Percentiles rank a stretch among this genome's conserved stretches.
Evolutionary conservation across 2,888 invertebrate species (phyloP).

Genomic region (Limenitis camilla): DNA sequence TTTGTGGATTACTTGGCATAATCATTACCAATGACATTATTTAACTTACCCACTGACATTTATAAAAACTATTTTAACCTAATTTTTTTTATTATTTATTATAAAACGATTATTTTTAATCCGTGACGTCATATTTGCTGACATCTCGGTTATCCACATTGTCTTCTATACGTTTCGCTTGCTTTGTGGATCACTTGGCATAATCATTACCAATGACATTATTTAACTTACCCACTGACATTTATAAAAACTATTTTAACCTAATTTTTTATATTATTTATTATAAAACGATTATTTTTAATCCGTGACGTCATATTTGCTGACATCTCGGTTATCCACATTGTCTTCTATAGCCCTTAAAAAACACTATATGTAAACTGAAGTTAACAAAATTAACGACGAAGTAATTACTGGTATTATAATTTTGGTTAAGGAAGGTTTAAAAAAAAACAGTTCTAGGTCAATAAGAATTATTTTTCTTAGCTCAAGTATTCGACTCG

Average conservation of each 20-base stretch:
- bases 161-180: conserved; percentile 21
- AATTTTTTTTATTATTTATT: not conserved
- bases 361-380: not conserved
- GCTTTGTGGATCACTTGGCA: conserved; percentile 20
- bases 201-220: conserved; percentile 13
- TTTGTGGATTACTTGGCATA: conserved; percentile 19
- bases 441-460: not conserved
- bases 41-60: conserved; percentile 5
- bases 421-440: too few relatives aligned
- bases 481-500: conserved; percentile 8
- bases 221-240: conserved; percentile 5
- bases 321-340: too few relatives aligned
- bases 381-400: not conserved
- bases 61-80: not conserved
- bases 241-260: not conserved
- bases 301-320: not conserved
- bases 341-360: too few relatives aligned
- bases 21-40: conserved; percentile 12
- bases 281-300: not conserved
- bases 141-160: too few relatives aligned
- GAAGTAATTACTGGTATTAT: not conserved
- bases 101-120: not conserved
- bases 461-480: conserved; percentile 3
- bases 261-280: not conserved
- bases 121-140: not conserved